Evolutionary conservation across 64 coral and sea anemone species (phyloP).

Genomic region (Anthopleura sola): DNA sequence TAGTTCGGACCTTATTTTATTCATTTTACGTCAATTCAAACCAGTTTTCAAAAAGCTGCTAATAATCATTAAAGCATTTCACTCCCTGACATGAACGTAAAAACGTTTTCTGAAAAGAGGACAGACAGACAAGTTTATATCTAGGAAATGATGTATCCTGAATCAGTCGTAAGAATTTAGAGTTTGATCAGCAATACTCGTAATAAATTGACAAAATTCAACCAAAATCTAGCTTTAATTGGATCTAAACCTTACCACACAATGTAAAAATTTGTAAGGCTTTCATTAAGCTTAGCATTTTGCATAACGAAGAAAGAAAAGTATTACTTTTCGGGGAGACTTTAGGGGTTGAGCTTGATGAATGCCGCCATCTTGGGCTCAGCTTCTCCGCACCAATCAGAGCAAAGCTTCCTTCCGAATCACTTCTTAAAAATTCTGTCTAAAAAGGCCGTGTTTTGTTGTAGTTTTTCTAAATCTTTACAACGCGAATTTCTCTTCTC

Average conservation of each 20-base stretch:
- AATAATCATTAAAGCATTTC: too few species aligned
- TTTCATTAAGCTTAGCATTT: neutral
- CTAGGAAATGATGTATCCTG: neutral
- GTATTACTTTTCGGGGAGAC: conserved; percentile 12
- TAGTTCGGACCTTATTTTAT: too few species aligned
- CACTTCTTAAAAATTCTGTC: neutral
- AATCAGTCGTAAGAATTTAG: neutral
- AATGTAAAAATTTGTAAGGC: neutral
- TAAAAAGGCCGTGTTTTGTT: neutral
- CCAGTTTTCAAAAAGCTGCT: too few species aligned
- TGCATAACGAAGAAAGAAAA: neutral
- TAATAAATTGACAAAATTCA: neutral
- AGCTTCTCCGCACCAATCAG: conserved; percentile 7
- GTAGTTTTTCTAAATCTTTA: neutral
- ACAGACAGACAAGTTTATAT: neutral
- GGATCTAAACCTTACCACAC: neutral
- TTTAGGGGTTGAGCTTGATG: neutral
- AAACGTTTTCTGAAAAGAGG: neutral
- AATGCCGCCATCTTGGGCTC: conserved; percentile 13
- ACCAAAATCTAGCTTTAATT: neutral
- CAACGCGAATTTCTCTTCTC: neutral
- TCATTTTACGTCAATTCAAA: too few species aligned
- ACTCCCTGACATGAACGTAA: too few species aligned
- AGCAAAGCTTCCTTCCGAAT: neutral
- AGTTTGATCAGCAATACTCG: neutral